A percentile compares a stretch with the other conserved stretches of the same genome.
Conservation (phyloP, 2,888 invertebrate species). For the Caenorhabditis uteleia region DNA sequence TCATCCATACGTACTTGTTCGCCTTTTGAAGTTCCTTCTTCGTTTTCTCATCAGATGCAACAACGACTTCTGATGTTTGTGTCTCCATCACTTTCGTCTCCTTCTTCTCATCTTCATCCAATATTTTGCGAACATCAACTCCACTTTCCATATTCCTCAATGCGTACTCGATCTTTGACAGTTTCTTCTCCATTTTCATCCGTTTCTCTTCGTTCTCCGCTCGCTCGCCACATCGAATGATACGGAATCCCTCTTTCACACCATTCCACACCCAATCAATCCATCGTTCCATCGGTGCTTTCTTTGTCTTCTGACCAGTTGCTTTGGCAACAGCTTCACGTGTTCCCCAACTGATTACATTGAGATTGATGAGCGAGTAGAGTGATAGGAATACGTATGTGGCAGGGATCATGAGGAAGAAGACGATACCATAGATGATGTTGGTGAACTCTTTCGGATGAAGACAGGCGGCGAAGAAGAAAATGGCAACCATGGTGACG, state of each 20-base stretch:
- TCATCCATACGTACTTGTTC: conserved; percentile 59
- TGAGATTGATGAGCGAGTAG: conserved; percentile 89
- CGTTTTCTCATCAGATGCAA: conserved; percentile 5
- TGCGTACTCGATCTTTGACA: conserved; percentile 38
- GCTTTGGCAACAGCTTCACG: conserved; percentile 77
- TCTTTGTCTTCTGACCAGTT: conserved; percentile 53
- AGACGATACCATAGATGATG: conserved; percentile 74
- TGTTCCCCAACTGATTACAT: conserved; percentile 93
- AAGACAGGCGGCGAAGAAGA: conserved; percentile 74
- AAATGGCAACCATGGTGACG: conserved; percentile 78
- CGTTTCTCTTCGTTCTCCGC: conserved; percentile 31
- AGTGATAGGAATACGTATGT: conserved; percentile 92
- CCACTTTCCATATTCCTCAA: conserved; percentile 26
- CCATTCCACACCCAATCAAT: conserved; percentile 8
- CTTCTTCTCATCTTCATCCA: conserved; percentile 24
- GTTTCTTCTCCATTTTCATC: conserved; percentile 36
- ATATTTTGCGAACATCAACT: conserved; percentile 27
- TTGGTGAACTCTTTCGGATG: conserved; percentile 76
- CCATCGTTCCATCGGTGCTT: conserved; percentile 36
- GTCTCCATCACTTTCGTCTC: conserved; percentile 20
- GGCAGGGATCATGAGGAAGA: conserved; percentile 89
- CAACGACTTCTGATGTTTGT: conserved; percentile 11
- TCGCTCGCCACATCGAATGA: conserved; percentile 17
- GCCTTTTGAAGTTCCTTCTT: conserved; percentile 23
- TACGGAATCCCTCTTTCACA: conserved; percentile 12